Percentiles rank a stretch among this genome's conserved stretches.
Evolutionary conservation across 2,888 invertebrate genomes (phyloP).

Genomic region (Athripsodes cinereus): DNA sequence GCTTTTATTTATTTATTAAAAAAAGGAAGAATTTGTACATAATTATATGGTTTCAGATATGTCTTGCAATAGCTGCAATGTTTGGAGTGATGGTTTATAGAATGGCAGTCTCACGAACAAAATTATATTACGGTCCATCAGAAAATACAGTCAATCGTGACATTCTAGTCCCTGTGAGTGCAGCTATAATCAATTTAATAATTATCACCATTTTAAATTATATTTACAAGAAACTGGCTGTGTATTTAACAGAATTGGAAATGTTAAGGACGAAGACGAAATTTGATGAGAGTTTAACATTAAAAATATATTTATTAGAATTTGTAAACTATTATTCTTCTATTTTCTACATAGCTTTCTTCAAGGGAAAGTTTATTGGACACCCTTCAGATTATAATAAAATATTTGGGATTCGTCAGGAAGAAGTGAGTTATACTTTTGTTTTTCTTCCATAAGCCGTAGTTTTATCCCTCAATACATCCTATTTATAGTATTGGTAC

Average conservation of each 20-base stretch:
- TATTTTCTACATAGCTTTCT: constrained; percentile 91
- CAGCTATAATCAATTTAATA: constrained; percentile 85
- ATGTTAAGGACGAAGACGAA: constrained; percentile 85
- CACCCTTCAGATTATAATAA: constrained; percentile 71
- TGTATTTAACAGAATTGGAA: constrained; percentile 84
- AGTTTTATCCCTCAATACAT: too few species aligned
- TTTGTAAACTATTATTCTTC: constrained; percentile 97
- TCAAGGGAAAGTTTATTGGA: constrained; percentile 82
- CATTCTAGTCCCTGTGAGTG: constrained; percentile 81
- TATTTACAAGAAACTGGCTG: constrained; percentile 71
- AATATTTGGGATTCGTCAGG: constrained; percentile 71
- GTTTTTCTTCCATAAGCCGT: too few species aligned
- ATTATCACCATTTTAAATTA: constrained; percentile 86
- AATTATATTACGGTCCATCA: constrained; percentile 50
- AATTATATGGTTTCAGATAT: constrained; percentile 37
- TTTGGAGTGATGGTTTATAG: constrained; percentile 92
- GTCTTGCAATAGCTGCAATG: constrained; percentile 83
- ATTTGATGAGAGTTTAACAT: constrained; percentile 89
- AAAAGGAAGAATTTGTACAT: neutral
- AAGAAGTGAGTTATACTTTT: constrained; percentile 59
- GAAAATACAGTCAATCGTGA: constrained; percentile 70
- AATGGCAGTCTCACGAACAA: constrained; percentile 72
- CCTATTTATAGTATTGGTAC: too few species aligned
- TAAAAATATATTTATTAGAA: constrained; percentile 91
- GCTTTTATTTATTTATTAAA: neutral